Base-by-base conservation (phyloP, 2,113 vertebrate species). In the Helogale parvula region DNA sequence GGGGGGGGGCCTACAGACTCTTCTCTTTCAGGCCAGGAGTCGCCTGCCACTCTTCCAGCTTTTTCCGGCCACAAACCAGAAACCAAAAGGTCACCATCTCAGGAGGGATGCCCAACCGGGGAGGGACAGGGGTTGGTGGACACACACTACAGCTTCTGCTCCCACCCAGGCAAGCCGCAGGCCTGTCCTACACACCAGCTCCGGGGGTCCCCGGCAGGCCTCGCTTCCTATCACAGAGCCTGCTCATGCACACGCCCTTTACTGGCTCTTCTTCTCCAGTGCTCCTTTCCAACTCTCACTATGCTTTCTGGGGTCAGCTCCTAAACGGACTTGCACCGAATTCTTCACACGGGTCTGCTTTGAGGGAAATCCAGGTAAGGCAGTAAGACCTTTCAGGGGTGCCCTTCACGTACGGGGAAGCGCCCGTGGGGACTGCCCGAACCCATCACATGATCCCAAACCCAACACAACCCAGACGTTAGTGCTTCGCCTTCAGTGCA, bases 171-270 rank as follows among this genome's bases (percentile, higher is more conserved):
- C 54, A 74, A 72, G 16, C 16, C 52, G 5, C 7, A 77, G 74
- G n/a, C 41, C 85, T 10, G 0, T 83, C 45, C 33, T 19, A 8
- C 17, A 13, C 17, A 17, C 10, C 23, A 14, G 31, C 7, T 19
- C 29, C 29, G 17, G 19, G 68, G 12, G 3, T 33, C 15, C 87
- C 27, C 38, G 14, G 21, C 5, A 33, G 38, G 25, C 25, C 19
- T 35, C 33, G 16, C 33, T 25, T 76, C 33, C 71, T 35, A 2
- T 47, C 5, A 5, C 4, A 14, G 33, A 60, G 47, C 27, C 35
- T 4, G 2, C 7, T 69, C 45, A 1, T 10, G 6, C 52, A n/a
- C 1, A 0, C 27, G 5, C 14, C 3, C 5, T 90, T 38, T 5
- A 16, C 27, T 45, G 65, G 16, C 66, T 68, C 12, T 50, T 35